Evolutionary conservation across 1,140 invertebrate genomes (phyloP), one percentile per base, ranked within the genome.

Genomic region (Papilio polyxenes): DNA sequence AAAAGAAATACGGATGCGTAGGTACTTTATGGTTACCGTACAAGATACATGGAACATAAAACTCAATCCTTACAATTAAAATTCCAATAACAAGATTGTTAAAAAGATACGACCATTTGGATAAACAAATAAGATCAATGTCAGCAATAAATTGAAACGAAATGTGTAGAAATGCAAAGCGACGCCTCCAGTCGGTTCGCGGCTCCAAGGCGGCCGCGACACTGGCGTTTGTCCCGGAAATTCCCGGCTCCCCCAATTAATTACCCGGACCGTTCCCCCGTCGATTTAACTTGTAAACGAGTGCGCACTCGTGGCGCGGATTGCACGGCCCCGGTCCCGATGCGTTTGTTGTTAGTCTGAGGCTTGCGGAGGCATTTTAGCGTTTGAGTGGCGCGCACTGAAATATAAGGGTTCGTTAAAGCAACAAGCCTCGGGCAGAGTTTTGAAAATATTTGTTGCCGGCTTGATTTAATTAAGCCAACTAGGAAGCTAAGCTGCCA

Each of bases 271-370:
- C 72, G 84, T 78, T 81, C 84, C 81, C 75, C 77, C 84, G 84
- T 82, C 84, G 84, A 85, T 85, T 85, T 85, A 85, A 83, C 84
- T 85, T 85, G 83, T 85, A 83, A 85, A 85, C 84, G 84, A 83
- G 84, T 83, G 83, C 84, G 76, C 59, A 76, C 83, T 82, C 74
- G 56, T 75, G 44, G 72, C 72, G 40, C 75, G 65, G 83, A 83
- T 83, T 80, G 81, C 80, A 82, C 75, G 75, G 84, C 72, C 23
- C 40, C 44, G 40, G 40, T 48, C 40, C 72, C 37, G 40, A 75
- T 75, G 75, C 75, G 44, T 76, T 76, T 53, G 44, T 76, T 75
- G 44, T 75, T 76, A 76, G 75, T 76, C 75, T 31, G 48, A 69
- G 75, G 75, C 53, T 51, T 20, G 48, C 75, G 48, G 49, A 76